Evolutionary conservation across 2,113 vertebrate species (phyloP).

Genomic region (Caranx melampygus): DNA sequence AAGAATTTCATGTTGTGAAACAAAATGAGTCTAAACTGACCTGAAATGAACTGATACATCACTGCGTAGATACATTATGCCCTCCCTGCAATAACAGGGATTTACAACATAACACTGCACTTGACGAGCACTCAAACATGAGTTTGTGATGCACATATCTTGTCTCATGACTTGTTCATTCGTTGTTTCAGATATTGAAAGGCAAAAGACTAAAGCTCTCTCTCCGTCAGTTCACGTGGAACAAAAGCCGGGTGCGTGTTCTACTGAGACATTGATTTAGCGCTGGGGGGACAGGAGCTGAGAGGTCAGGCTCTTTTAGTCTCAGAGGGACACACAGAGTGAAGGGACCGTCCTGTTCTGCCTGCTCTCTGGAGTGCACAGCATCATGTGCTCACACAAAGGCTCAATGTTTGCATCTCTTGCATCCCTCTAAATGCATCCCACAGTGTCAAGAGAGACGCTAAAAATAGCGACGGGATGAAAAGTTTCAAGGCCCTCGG

Average conservation of each 20-base stretch:
- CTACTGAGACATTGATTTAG: constrained; percentile 26
- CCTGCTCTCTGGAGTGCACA: constrained; percentile 20
- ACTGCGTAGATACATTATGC: not conserved
- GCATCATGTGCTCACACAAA: constrained; percentile 54
- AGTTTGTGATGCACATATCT: not conserved
- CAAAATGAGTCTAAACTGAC: not conserved
- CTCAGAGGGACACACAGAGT: constrained; percentile 17
- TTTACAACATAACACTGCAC: not conserved
- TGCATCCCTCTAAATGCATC: constrained; percentile 49
- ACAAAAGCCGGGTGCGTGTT: constrained; percentile 17
- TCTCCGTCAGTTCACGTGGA: not conserved
- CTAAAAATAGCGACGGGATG: constrained; percentile 68
- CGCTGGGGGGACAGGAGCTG: constrained; percentile 18
- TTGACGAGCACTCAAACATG: not conserved
- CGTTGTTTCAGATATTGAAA: not conserved
- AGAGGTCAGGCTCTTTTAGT: constrained; percentile 25
- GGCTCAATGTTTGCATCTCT: constrained; percentile 52
- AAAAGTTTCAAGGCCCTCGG: constrained; percentile 53
- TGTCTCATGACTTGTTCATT: not conserved
- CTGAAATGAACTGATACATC: not conserved
- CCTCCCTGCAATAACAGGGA: not conserved
- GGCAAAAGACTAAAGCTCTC: not conserved
- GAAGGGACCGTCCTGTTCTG: constrained; percentile 38
- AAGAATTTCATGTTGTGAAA: not conserved
- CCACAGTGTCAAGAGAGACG: constrained; percentile 26